Percentiles rank a stretch among this genome's conserved stretches.
Conservation (phyloP, 2,888 invertebrate genomes). For the Cremastobaeus sp. region DNA sequence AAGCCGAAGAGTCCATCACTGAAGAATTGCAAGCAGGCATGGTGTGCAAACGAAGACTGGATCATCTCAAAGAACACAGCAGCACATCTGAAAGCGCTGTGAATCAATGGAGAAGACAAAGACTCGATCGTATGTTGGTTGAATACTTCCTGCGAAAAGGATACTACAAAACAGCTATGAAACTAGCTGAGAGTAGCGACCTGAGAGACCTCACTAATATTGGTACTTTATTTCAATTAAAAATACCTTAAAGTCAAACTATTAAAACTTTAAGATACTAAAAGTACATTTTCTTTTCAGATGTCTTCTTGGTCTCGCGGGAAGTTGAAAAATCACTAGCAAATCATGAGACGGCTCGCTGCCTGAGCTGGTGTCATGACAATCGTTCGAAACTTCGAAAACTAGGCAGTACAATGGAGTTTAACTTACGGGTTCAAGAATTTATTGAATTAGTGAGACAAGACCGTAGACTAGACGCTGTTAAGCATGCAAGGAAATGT, state of each 20-base stretch:
- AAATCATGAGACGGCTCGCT: conserved; percentile 90
- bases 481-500: conserved; percentile 95
- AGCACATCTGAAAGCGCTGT: conserved; percentile 80
- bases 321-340: conserved; percentile 92
- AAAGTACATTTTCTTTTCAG: too few relatives aligned
- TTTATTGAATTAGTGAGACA: conserved; percentile 95
- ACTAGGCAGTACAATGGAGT: conserved; percentile 96
- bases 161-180: conserved; percentile 95
- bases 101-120: conserved; percentile 90
- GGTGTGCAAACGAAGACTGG: conserved; percentile 93
- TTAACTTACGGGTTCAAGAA: conserved; percentile 94
- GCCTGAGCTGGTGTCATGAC: conserved; percentile 97
- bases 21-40: conserved; percentile 95
- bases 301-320: conserved; percentile 89
- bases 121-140: conserved; percentile 96
- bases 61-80: conserved; percentile 91
- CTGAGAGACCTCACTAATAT: conserved; percentile 95
- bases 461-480: conserved; percentile 93
- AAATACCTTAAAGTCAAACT: too few relatives aligned
- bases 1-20: conserved; percentile 94
- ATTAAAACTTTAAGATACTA: too few relatives aligned
- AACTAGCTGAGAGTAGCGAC: conserved; percentile 88
- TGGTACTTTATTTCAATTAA: conserved; percentile 79
- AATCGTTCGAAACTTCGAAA: conserved; percentile 96
- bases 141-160: conserved; percentile 97